These are phyloP conservation scores for Corythornis madagascariensis DNA, from an alignment of 2,113 vertebrate species.

Conservation along the genomic window DNA sequence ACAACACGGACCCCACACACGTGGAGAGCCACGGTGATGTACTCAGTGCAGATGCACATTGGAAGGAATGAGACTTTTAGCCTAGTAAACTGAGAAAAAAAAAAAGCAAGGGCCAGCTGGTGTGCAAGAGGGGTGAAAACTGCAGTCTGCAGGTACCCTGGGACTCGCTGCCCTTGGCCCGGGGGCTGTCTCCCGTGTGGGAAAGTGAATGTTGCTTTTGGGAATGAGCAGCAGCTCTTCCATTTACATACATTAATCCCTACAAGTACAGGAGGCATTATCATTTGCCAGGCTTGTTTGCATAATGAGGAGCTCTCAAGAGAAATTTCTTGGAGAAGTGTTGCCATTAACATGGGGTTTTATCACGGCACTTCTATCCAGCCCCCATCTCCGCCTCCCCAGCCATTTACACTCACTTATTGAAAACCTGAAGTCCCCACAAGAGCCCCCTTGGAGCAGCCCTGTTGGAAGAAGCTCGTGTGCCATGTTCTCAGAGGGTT, in stretches of 20 bases:
- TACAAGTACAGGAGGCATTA: slow-evolving; percentile 52
- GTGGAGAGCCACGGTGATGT: fast-evolving
- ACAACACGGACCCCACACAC: neutral
- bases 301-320: slow-evolving; percentile 60
- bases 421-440: neutral
- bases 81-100: neutral
- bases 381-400: neutral
- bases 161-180: neutral
- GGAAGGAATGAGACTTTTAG: neutral
- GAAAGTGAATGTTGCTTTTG: slow-evolving; percentile 33
- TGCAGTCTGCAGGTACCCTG: neutral
- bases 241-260: slow-evolving; percentile 57
- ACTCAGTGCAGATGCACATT: fast-evolving
- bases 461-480: neutral
- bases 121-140: neutral
- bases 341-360: neutral
- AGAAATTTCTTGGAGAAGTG: slow-evolving; percentile 45
- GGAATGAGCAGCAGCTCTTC: neutral
- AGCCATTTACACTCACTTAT: neutral
- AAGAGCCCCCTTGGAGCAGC: neutral
- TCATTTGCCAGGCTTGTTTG: slow-evolving; percentile 59
- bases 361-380: neutral
- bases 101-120: neutral
- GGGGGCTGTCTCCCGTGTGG: neutral
- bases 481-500: neutral